These are phyloP conservation scores for Rutilus rutilus DNA, from an alignment of 2,113 vertebrate species.

Conservation along the genomic window DNA sequence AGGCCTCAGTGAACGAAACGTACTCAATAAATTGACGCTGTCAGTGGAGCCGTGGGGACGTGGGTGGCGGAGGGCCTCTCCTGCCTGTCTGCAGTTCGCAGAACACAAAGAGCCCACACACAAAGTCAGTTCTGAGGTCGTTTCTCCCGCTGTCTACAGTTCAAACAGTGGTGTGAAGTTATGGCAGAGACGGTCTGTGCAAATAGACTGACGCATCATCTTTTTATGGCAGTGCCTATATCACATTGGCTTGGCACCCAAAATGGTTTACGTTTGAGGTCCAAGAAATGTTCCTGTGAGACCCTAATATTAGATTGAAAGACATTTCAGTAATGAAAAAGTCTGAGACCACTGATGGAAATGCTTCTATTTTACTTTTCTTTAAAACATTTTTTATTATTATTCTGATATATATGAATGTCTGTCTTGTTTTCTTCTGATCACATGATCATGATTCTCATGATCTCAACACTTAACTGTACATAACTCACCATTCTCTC, in stretches of 20 bases:
- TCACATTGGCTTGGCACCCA: not conserved
- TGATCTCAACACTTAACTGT: not conserved
- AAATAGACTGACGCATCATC: constrained; percentile 81
- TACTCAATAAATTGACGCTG: constrained; percentile 85
- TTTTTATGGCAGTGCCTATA: constrained; percentile 64
- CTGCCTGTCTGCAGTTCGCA: constrained; percentile 68
- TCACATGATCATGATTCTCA: not conserved
- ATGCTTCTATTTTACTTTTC: not conserved
- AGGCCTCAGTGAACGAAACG: constrained; percentile 81
- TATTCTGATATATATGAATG: not conserved
- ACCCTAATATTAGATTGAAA: not conserved
- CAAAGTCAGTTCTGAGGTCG: constrained; percentile 74
- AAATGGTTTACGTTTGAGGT: constrained; percentile 3
- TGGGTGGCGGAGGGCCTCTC: constrained; percentile 65
- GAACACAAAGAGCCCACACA: constrained; percentile 83
- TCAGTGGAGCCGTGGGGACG: constrained; percentile 83
- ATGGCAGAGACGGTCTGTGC: constrained; percentile 75
- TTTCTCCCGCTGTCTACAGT: constrained; percentile 71
- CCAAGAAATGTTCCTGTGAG: not conserved
- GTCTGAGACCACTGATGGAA: not conserved
- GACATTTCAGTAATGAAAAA: not conserved
- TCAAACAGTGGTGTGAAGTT: constrained; percentile 86
- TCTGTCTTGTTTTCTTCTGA: not conserved
- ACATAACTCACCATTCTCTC: too few relatives aligned
- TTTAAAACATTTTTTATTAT: too few relatives aligned